These are phyloP conservation scores for Trichogramma evanescens DNA, from an alignment of 2,888 invertebrate genomes.

Conservation along the genomic window DNA sequence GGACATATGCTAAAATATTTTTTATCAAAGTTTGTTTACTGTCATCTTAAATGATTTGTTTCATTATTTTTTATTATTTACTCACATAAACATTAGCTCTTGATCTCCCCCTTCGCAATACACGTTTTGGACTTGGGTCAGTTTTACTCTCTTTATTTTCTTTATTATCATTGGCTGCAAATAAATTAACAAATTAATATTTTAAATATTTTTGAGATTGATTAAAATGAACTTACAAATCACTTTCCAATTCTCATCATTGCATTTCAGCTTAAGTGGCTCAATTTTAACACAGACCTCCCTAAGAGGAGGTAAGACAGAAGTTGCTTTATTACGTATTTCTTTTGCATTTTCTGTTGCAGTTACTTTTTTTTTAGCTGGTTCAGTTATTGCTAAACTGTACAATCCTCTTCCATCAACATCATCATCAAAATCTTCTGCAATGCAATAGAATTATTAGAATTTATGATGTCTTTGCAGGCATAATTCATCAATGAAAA, in stretches of 20 bases:
- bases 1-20: slow-evolving; percentile 29
- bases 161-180: background rate
- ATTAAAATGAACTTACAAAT: too few species aligned
- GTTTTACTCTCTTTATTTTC: slow-evolving; percentile 8
- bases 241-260: too few species aligned
- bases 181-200: too few species aligned
- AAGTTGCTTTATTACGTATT: too few species aligned
- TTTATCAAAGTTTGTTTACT: background rate
- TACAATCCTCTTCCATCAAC: slow-evolving; percentile 55
- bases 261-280: too few species aligned
- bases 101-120: slow-evolving; percentile 22
- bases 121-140: slow-evolving; percentile 5
- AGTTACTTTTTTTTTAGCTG: slow-evolving; percentile 12
- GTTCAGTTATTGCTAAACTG: background rate
- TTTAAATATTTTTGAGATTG: too few species aligned
- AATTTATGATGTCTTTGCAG: background rate
- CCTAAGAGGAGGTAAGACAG: too few species aligned
- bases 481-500: background rate
- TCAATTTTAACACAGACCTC: too few species aligned
- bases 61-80: slow-evolving; percentile 5
- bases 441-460: slow-evolving; percentile 17
- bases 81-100: slow-evolving; percentile 34
- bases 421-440: background rate
- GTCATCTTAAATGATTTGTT: background rate
- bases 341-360: too few species aligned